Evolutionary conservation across 2,888 invertebrate genomes (phyloP).

Genomic region (Aspidiotus destructor): DNA sequence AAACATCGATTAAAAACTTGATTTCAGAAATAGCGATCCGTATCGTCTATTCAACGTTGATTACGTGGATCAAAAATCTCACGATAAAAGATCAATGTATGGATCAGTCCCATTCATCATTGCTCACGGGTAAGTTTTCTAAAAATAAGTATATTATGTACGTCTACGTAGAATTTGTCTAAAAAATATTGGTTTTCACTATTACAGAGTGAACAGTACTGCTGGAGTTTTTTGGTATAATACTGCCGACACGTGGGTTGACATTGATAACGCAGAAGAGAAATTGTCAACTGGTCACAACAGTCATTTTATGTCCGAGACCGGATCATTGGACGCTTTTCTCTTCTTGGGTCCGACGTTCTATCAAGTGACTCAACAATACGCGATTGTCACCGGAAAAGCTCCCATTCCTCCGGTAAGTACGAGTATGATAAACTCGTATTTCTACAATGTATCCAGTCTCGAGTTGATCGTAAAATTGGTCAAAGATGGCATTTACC

Average conservation of each 20-base stretch:
- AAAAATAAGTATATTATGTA: too few species aligned
- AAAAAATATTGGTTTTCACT: neutral
- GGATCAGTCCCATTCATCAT: conserved; percentile 88
- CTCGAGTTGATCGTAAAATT: too few species aligned
- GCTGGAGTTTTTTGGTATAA: conserved; percentile 95
- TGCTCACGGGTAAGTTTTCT: conserved; percentile 57
- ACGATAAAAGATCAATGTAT: conserved; percentile 92
- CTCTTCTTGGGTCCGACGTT: conserved; percentile 83
- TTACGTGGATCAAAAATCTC: conserved; percentile 94
- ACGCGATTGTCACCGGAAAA: conserved; percentile 74
- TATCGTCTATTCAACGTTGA: conserved; percentile 96
- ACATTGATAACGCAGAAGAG: conserved; percentile 50
- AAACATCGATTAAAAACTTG: too few species aligned
- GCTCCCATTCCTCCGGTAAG: conserved; percentile 70
- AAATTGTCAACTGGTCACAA: conserved; percentile 46
- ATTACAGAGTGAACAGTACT: conserved; percentile 54
- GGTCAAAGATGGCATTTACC: too few species aligned
- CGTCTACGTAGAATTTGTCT: too few species aligned
- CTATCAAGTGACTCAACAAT: conserved; percentile 75
- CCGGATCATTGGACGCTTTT: conserved; percentile 87
- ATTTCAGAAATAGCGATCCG: conserved; percentile 56
- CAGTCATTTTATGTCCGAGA: conserved; percentile 91
- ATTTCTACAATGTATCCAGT: too few species aligned
- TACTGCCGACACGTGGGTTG: conserved; percentile 98
- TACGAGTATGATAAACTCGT: neutral